Percentiles rank a stretch among this genome's conserved stretches.
phyloP scores from a whole-genome alignment of 2,888 invertebrate genomes.

The Acrobasis suavella region DNA sequence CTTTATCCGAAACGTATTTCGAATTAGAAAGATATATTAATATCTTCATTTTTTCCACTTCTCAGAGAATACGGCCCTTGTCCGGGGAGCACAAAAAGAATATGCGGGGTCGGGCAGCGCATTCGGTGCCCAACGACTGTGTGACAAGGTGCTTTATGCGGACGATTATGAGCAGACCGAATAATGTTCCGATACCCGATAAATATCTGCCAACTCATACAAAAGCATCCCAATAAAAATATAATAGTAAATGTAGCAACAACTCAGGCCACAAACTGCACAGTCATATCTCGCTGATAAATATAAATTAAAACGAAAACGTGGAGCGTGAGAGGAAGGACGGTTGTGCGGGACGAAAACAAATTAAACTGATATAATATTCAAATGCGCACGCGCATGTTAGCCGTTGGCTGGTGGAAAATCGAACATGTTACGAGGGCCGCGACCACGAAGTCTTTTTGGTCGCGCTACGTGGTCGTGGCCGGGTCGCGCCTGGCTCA shows the following conservation, averaged over 20 bases:
- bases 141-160: constrained; percentile 82
- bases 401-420: constrained; percentile 41
- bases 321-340: constrained; percentile 51
- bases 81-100: constrained; percentile 74
- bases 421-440: constrained; percentile 40
- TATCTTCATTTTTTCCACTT: constrained; percentile 82
- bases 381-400: constrained; percentile 48
- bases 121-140: constrained; percentile 81
- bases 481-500: constrained; percentile 23
- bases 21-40: constrained; percentile 82
- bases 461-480: constrained; percentile 33
- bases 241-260: constrained; percentile 81
- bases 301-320: constrained; percentile 73
- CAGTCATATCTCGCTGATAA: constrained; percentile 76
- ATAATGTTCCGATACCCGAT: constrained; percentile 81
- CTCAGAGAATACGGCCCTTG: constrained; percentile 76
- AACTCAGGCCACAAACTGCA: constrained; percentile 76
- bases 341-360: constrained; percentile 51
- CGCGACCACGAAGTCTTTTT: constrained; percentile 39
- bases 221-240: constrained; percentile 82
- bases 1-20: constrained; percentile 81
- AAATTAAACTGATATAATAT: constrained; percentile 61
- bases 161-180: constrained; percentile 80
- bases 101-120: constrained; percentile 68
- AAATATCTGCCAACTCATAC: constrained; percentile 83